Evolutionary conservation across 2,113 vertebrate species (phyloP).

Genomic region (Salvelinus alpinus): DNA sequence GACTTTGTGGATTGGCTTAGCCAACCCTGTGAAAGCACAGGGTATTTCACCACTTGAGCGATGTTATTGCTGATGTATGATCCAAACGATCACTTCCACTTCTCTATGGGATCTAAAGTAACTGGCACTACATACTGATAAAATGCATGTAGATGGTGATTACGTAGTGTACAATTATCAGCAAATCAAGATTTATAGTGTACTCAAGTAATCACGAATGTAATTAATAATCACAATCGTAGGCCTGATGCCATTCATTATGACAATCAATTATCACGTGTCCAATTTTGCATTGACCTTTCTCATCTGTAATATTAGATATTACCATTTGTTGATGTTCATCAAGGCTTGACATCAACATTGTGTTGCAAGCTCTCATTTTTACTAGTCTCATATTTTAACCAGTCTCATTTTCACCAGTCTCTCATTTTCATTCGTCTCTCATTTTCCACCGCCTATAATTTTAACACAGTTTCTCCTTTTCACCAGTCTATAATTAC

Average conservation of each 20-base stretch:
- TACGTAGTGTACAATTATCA: not conserved
- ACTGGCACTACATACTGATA: not conserved
- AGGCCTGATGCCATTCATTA: not conserved
- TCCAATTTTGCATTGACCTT: not conserved
- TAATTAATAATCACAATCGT: not conserved
- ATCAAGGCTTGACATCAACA: slow-evolving; percentile 13
- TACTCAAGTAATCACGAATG: not conserved
- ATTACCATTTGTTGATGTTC: too few species aligned
- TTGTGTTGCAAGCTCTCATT: not conserved
- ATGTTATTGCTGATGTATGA: not conserved
- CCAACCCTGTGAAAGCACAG: not conserved
- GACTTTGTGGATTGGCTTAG: slow-evolving; percentile 4
- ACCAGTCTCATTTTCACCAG: too few species aligned
- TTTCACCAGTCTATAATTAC: too few species aligned
- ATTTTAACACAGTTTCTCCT: too few species aligned
- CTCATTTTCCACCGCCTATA: too few species aligned
- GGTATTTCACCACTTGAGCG: not conserved
- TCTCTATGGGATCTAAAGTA: not conserved
- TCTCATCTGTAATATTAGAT: not conserved
- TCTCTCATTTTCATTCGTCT: too few species aligned
- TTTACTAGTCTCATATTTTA: too few species aligned
- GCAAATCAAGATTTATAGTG: not conserved
- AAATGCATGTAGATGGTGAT: not conserved
- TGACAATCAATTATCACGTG: not conserved
- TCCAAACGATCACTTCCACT: not conserved